Evolutionary conservation across 2,888 invertebrate genomes (phyloP), one percentile per base, ranked within the genome.

Genomic region (Chymomyza fuscimana): DNA sequence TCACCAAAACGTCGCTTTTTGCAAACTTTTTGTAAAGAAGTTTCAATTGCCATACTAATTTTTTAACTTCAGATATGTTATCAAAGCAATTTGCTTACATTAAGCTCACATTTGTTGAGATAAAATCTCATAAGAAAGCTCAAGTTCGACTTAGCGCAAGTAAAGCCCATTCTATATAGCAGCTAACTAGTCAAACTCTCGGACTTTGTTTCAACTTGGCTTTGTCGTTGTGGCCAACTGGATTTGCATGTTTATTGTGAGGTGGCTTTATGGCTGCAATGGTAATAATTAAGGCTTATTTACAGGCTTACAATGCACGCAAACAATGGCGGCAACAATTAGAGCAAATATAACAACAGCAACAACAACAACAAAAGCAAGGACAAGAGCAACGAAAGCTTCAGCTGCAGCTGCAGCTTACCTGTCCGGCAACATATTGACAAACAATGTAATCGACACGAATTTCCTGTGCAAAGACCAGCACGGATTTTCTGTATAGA

Each of bases 271-370:
- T 77, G 83, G 83, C 81, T 72, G 86, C 83, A 80, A 79, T 82
- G 71, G 81, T 86, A 74, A 84, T 87, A 84, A 84, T 84, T 87
- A 87, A 87, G 83, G 88, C 86, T 87, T 82, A 86, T 81, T 86
- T 87, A 80, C 87, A 84, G 79, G 81, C 86, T 82, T 83, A 70
- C 75, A 67, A 32, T 61, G 66, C 65, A 72, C 63, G 58, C 19
- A 25, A 7, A 63, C 62, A 73, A 63, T 60, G 66, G 7, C 67
- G 59, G 66, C 70, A 76, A 73, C 77, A 78, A 66, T 74, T 72
- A 77, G 63, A 73, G 67, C 66, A 64, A 66, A 77, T 73, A 69
- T 50, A 66, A 50, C 70, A 73, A 65, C 61, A 62, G n/a, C 65
- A 68, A 63, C 22, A 54, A 63, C 29, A 12, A 58, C 22, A 54